Percentiles rank a stretch among this genome's conserved stretches.
phyloP scores from a whole-genome alignment of 2,797 vertebrate species.

The Emydoidea blandingii region DNA sequence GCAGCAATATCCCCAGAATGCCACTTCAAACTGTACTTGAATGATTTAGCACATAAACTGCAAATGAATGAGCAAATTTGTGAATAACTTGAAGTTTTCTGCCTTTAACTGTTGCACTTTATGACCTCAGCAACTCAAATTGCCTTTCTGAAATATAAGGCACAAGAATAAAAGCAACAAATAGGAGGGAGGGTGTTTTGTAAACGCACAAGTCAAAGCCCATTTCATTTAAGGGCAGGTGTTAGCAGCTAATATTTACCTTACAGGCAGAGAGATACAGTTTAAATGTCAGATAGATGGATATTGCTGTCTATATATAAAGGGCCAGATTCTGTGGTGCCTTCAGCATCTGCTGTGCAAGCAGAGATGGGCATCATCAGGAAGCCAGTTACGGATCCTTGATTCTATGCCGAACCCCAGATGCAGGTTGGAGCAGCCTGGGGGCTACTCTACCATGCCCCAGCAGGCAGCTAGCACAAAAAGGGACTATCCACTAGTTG shows the following conservation, averaged over 20 bases:
- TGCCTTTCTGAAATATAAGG: background rate
- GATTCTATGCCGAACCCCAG: background rate
- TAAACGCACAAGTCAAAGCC: slow-evolving; percentile 16
- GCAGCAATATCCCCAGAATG: background rate
- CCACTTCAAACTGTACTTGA: slow-evolving; percentile 3
- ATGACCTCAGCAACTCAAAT: slow-evolving; percentile 18
- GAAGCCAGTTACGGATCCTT: background rate
- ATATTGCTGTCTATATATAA: background rate
- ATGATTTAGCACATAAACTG: background rate
- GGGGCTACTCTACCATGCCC: background rate
- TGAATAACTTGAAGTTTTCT: slow-evolving; percentile 1
- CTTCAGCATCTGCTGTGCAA: background rate
- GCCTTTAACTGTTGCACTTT: background rate
- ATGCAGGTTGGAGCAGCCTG: background rate
- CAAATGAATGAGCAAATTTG: slow-evolving; percentile 16
- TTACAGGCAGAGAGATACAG: background rate
- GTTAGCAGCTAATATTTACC: background rate
- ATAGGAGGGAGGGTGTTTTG: background rate
- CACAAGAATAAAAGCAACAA: background rate
- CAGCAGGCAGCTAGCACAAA: background rate
- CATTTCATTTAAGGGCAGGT: background rate
- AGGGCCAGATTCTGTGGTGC: background rate
- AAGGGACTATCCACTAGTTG: background rate
- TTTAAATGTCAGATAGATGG: slow-evolving; percentile 7
- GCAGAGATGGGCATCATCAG: background rate